These are phyloP conservation scores for Emydocephalus ijimae DNA, from an alignment of 2,113 vertebrate species.

Conservation along the genomic window DNA sequence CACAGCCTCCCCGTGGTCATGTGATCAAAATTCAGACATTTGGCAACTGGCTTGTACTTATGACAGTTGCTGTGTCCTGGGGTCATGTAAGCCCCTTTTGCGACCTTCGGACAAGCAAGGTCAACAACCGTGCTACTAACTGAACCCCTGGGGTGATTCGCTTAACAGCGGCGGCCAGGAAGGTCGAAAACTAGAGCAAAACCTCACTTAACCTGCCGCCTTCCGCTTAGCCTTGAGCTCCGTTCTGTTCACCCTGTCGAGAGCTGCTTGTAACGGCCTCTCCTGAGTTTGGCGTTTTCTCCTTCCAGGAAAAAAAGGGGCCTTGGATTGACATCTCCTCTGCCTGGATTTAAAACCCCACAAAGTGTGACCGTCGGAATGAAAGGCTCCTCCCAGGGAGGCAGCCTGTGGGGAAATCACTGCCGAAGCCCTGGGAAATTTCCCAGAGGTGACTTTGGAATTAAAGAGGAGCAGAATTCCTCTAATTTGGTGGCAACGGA, in stretches of 20 bases:
- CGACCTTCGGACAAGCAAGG: not conserved
- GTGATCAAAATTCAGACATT: not conserved
- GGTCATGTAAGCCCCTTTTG: not conserved
- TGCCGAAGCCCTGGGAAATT: constrained; percentile 47
- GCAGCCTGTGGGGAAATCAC: constrained; percentile 59
- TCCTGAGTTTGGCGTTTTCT: rapidly evolving
- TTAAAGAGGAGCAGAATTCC: constrained; percentile 53
- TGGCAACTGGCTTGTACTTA: not conserved
- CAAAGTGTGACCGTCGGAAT: constrained; percentile 65
- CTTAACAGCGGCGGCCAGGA: not conserved
- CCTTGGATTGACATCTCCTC: constrained; percentile 47
- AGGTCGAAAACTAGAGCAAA: no score
- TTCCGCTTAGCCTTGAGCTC: not conserved
- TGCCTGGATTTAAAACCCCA: constrained; percentile 53
- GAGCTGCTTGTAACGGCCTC: not conserved
- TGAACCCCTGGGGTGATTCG: not conserved
- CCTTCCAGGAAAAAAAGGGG: not conserved
- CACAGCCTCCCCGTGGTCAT: no score
- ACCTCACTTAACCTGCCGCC: not conserved
- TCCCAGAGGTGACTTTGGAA: constrained; percentile 64
- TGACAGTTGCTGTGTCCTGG: not conserved
- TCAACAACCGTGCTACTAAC: not conserved
- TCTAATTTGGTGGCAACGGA: no score
- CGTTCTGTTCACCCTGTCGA: not conserved
- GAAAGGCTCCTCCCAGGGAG: constrained; percentile 59